Evolutionary conservation across 2,888 invertebrate genomes (phyloP).

Genomic region (Cataglyphis rosenhaueri): DNA sequence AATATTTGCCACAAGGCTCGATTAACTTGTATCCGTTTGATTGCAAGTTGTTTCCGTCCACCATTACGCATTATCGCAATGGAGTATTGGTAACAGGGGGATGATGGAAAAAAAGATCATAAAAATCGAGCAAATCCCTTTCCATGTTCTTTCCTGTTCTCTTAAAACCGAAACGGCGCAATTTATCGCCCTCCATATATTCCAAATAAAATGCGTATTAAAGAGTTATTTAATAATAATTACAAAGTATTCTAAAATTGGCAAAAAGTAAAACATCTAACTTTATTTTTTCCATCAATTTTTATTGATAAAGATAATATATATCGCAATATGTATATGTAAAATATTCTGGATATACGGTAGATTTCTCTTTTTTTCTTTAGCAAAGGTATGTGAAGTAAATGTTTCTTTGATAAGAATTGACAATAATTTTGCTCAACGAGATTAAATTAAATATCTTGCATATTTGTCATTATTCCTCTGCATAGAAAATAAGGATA

Average conservation of each 20-base stretch:
- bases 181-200: too few species aligned
- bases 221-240: background rate
- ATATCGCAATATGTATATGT: too few species aligned
- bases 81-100: background rate
- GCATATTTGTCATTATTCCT: background rate
- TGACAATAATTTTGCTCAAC: background rate
- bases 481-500: background rate
- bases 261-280: background rate
- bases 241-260: background rate
- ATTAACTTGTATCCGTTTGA: conserved; percentile 41
- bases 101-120: background rate
- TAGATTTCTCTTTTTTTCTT: background rate
- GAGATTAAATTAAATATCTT: background rate
- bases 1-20: conserved; percentile 40
- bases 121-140: conserved; percentile 7
- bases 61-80: background rate
- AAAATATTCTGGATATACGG: background rate
- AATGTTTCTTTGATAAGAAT: background rate
- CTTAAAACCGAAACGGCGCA: background rate
- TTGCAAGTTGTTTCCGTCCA: background rate
- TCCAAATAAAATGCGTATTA: background rate
- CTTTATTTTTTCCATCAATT: background rate
- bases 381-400: background rate
- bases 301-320: background rate
- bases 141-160: background rate